phyloP scores from a whole-genome alignment of 1,140 invertebrate genomes.

The Drosophila erecta region DNA sequence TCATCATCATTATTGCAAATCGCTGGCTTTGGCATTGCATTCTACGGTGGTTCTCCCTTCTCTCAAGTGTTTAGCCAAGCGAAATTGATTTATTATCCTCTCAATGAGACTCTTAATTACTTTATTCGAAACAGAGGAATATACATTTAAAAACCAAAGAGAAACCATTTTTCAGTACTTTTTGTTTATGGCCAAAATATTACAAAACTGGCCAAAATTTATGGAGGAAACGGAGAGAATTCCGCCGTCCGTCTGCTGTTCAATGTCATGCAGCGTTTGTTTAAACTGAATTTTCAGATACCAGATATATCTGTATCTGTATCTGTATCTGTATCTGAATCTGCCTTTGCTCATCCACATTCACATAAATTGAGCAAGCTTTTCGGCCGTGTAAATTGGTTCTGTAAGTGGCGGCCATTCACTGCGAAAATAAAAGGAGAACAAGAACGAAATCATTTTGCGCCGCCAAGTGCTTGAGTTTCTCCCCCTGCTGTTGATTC shows the following conservation, averaged over 20 bases:
- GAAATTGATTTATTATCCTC: conserved; percentile 45
- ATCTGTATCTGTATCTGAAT: conserved; percentile 6
- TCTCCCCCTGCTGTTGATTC: conserved; percentile 10
- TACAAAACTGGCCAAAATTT: conserved; percentile 76
- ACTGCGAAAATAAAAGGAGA: conserved; percentile 13
- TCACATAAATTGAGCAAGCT: conserved; percentile 59
- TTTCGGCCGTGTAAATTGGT: conserved; percentile 64
- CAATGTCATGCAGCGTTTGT: conserved; percentile 67
- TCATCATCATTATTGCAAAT: conserved; percentile 43
- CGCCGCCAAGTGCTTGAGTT: conserved; percentile 26
- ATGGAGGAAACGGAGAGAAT: conserved; percentile 65
- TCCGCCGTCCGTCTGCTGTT: conserved; percentile 48
- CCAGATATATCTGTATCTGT: neutral
- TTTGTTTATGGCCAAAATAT: conserved; percentile 58
- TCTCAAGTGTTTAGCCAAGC: conserved; percentile 29
- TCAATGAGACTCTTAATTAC: conserved; percentile 38
- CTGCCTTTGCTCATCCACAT: conserved; percentile 23
- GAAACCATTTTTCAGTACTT: conserved; percentile 41
- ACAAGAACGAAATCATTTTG: conserved; percentile 35
- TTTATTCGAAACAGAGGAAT: conserved; percentile 24
- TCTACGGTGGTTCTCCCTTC: conserved; percentile 21
- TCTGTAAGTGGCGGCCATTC: conserved; percentile 37
- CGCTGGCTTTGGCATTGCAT: conserved; percentile 28
- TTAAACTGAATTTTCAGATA: conserved; percentile 51
- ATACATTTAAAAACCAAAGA: conserved; percentile 2